Conservation (phyloP, 2,888 invertebrate species). For the Hirtodrosophila alboralis region DNA sequence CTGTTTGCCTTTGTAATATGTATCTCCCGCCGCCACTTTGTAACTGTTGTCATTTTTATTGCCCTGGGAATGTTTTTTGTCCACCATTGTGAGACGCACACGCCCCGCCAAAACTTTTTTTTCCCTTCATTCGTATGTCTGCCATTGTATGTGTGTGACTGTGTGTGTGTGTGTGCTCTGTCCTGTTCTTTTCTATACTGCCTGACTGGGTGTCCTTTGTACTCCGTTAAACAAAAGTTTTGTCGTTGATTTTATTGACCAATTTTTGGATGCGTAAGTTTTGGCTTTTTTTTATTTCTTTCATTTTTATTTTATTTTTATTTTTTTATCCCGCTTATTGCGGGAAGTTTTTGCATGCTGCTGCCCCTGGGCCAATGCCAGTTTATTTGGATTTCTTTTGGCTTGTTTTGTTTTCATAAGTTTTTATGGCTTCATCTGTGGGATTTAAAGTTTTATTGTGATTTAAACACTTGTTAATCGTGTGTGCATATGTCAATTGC, state of each 20-base stretch:
- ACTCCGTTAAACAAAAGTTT: constrained; percentile 70
- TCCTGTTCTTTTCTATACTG: constrained; percentile 12
- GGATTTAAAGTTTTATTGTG: constrained; percentile 80
- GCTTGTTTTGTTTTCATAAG: constrained; percentile 64
- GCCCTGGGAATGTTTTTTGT: constrained; percentile 80
- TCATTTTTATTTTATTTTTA: constrained; percentile 18
- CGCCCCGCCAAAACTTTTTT: constrained; percentile 61
- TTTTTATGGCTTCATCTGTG: constrained; percentile 76
- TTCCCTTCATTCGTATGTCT: constrained; percentile 25
- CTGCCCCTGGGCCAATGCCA: constrained; percentile 36
- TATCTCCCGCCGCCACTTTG: constrained; percentile 77
- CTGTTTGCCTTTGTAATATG: constrained; percentile 64
- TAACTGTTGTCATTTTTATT: constrained; percentile 80
- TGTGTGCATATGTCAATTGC: constrained; percentile 75
- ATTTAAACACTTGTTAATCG: constrained; percentile 80
- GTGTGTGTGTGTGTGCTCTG: constrained; percentile 18
- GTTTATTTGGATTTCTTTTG: constrained; percentile 60
- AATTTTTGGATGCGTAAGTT: constrained; percentile 79
- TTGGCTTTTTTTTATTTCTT: constrained; percentile 29
- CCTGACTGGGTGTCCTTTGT: constrained; percentile 73
- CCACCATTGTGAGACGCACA: constrained; percentile 64
- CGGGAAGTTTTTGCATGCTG: constrained; percentile 70
- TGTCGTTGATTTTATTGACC: constrained; percentile 79
- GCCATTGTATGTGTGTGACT: constrained; percentile 17
- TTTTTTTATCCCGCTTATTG: constrained; percentile 29